phyloP scores from a whole-genome alignment of 1,140 invertebrate species.

The Euborellia annulipes region DNA sequence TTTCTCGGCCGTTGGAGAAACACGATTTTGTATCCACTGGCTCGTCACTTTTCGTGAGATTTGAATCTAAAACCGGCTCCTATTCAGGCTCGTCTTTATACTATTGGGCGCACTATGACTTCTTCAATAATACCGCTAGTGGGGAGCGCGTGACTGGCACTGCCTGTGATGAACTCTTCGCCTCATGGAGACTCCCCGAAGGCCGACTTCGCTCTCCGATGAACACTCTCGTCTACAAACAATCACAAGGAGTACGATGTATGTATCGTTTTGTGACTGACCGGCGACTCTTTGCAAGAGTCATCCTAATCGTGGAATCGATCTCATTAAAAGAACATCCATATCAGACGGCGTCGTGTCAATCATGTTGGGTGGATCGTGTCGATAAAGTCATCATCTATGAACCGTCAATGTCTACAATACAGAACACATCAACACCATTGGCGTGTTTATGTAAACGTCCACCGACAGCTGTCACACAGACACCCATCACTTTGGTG shows the following conservation, averaged over 20 bases:
- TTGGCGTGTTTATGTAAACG: constrained; percentile 17
- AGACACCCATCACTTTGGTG: constrained; percentile 11
- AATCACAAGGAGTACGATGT: constrained; percentile 54
- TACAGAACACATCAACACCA: constrained; percentile 21
- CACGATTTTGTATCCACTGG: constrained; percentile 78
- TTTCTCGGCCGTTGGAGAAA: constrained; percentile 79
- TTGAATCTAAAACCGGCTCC: constrained; percentile 80
- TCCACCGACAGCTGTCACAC: constrained; percentile 11
- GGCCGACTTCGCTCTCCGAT: constrained; percentile 61
- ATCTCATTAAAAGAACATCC: constrained; percentile 59
- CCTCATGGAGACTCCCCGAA: constrained; percentile 52
- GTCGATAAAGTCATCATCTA: constrained; percentile 65
- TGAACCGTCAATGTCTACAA: constrained; percentile 37
- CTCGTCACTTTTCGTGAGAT: constrained; percentile 68
- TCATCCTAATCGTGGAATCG: constrained; percentile 53
- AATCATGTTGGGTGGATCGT: constrained; percentile 65
- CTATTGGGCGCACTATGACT: constrained; percentile 24
- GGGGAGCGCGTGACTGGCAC: constrained; percentile 62
- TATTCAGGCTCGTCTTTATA: constrained; percentile 45
- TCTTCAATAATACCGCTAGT: constrained; percentile 75
- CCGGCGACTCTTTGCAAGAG: constrained; percentile 55
- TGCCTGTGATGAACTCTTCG: constrained; percentile 70
- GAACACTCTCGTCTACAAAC: constrained; percentile 72
- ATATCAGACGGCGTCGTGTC: constrained; percentile 61
- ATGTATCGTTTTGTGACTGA: constrained; percentile 70